Evolutionary conservation across 2,797 vertebrate species (phyloP).

Genomic region (Sebastes vulpes): DNA sequence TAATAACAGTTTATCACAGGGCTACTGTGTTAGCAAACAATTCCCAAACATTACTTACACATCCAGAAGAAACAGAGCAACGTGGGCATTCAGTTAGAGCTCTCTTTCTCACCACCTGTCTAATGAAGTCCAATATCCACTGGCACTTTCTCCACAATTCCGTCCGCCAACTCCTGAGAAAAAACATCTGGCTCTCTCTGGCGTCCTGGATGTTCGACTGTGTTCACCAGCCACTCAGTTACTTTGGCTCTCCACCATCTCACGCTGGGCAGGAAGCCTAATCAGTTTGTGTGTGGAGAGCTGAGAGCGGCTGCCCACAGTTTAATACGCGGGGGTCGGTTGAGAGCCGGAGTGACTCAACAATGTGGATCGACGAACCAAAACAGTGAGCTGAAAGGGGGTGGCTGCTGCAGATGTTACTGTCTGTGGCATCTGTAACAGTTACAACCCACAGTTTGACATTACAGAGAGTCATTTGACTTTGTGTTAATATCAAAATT

Average conservation of each 20-base stretch:
- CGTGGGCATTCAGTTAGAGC: slow-evolving; percentile 8
- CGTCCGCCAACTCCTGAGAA: slow-evolving; percentile 50
- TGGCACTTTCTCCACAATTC: slow-evolving; percentile 22
- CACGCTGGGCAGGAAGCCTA: slow-evolving; percentile 60
- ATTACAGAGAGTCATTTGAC: neutral
- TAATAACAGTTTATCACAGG: slow-evolving; percentile 18
- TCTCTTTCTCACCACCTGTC: slow-evolving; percentile 56
- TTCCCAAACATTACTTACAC: slow-evolving; percentile 35
- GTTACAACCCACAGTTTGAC: neutral
- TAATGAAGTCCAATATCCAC: slow-evolving; percentile 53
- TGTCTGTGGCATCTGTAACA: neutral
- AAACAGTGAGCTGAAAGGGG: neutral
- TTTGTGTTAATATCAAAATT: neutral
- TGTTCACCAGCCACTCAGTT: slow-evolving; percentile 66
- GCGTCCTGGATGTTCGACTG: slow-evolving; percentile 54
- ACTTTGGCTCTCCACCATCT: slow-evolving; percentile 59
- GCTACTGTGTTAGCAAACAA: slow-evolving; percentile 38
- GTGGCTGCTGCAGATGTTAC: neutral
- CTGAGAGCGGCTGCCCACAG: slow-evolving; percentile 21
- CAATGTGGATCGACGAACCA: neutral
- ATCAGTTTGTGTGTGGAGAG: slow-evolving; percentile 45
- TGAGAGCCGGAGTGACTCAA: slow-evolving; percentile 23
- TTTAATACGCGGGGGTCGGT: slow-evolving; percentile 6
- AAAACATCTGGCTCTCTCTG: slow-evolving; percentile 69
- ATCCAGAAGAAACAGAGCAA: slow-evolving; percentile 30